Evolutionary conservation across 2,797 vertebrate genomes (phyloP), one percentile per base, ranked within the genome.

Genomic region (Rhabdophis nuchalis): DNA sequence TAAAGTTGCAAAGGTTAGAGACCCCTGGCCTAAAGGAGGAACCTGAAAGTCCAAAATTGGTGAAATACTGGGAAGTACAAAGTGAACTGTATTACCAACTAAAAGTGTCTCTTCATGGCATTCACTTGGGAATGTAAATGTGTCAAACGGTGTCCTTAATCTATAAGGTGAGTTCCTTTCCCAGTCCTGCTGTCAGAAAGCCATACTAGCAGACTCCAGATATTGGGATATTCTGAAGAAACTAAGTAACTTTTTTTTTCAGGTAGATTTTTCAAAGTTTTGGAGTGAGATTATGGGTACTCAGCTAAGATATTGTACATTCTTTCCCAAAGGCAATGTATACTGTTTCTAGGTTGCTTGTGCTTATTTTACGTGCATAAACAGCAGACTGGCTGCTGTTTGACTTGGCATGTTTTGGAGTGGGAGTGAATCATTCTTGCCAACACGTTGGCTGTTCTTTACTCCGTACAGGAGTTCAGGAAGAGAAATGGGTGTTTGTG

Each of bases 401-500:
- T 92, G 54, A 29, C n/a, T 90, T 92, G 86, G 88, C 91, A 92
- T 90, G 36, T 90, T 86, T 85, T 13, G 29, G 89, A 90, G 93
- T 92, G 89, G 93, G 88, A 85, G 93, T 92, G 88, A 88, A 29
- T 64, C 54, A 85, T 72, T 93, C 50, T 23, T 92, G 88, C 64
- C 92, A 88, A 89, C 56, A 92, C 7, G 68, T 85, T 93, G 91
- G 58, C 91, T 93, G 88, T 90, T 14, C 50, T 41, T 90, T 36
- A 41, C 57, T 18, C 11, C 11, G 86, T 3, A 9, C 91, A 60
- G 90, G 3, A 0, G 0, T 18, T 92, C 87, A 11, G 10, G 58
- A n/a, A 94, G 82, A 93, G 87, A 92, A 89, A 46, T 90, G 25
- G 27, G 82, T 90, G 68, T 86, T 68, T 54, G 58, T 91, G 14